Base-by-base conservation (phyloP, 2,888 invertebrate genomes). In the Sesamia inferens region DNA sequence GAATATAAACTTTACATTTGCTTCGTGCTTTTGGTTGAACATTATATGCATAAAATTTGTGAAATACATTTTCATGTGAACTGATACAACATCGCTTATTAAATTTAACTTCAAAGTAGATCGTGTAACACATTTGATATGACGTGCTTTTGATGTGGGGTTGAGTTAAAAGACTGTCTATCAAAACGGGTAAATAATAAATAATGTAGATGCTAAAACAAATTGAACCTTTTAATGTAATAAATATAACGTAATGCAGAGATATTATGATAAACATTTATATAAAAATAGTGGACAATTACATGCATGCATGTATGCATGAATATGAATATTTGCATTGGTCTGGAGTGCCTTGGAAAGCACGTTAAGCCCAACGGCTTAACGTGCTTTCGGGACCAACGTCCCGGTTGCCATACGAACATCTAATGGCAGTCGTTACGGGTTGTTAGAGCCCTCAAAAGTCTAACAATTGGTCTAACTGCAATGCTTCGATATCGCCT, bases 111-210 rank as follows among this genome's bases (percentile, higher is more conserved):
- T 66, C 71, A 71, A 71, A 79, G 65, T 62, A 42, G 54, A 68
- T 71, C 51, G 13, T n/a, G 39, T 65, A 58, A 61, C 55, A 64
- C 14, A 58, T 75, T 39, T 1, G 16, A 66, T 6, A 39, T 59
- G 66, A 82, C 77, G 39, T 48, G 58, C 63, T 73, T 83, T 80
- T 80, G 80, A 83, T 79, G 74, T 78, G 47, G 59, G 59, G 11
- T 42, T 54, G 11, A 71, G 42, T 57, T 13, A 54, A 66, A 44
- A 62, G 19, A 19, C 14, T 22, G 66, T 75, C 71, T 57, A 66
- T 79, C 75, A 71, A 65, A 65, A 65, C 16, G 7, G 10, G 54
- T 65, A 55, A 54, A 67, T 39, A 66, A 47, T 57, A 5, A 65
- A 47, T 10, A n/a, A 31, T 1, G 11, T 11, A 62, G 16, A 22